Percentiles rank a stretch among this genome's conserved stretches.
phyloP scores from a whole-genome alignment of 2,888 invertebrate genomes.

The Lasius fuliginosus region DNA sequence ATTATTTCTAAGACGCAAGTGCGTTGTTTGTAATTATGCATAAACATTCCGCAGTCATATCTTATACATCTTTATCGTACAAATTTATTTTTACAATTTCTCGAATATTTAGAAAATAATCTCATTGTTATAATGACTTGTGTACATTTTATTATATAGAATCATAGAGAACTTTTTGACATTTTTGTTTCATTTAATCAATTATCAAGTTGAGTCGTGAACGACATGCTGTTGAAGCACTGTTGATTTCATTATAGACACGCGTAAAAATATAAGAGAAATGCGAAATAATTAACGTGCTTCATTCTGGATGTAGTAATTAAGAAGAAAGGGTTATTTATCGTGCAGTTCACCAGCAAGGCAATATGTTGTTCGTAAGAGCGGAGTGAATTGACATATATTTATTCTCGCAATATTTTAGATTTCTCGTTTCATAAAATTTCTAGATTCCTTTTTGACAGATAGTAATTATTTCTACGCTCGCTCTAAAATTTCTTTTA shows the following conservation, averaged over 20 bases:
- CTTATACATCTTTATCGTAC: neutral
- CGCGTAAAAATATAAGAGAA: neutral
- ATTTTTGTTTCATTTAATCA: neutral
- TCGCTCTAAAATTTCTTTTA: slow-evolving; percentile 54
- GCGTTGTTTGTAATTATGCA: neutral
- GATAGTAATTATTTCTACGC: slow-evolving; percentile 56
- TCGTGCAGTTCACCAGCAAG: slow-evolving; percentile 33
- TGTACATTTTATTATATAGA: neutral
- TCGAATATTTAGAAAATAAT: neutral
- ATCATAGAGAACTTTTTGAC: neutral
- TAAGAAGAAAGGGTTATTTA: slow-evolving; percentile 66
- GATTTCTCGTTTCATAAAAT: slow-evolving; percentile 58
- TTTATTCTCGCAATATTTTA: slow-evolving; percentile 40
- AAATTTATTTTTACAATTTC: neutral
- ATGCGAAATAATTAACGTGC: slow-evolving; percentile 62
- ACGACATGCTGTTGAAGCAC: neutral
- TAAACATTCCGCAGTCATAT: neutral
- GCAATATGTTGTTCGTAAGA: neutral
- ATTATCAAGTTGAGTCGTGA: neutral
- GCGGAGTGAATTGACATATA: neutral
- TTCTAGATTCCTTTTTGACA: slow-evolving; percentile 48
- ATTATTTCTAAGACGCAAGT: neutral
- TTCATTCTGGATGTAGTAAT: slow-evolving; percentile 56
- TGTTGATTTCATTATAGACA: neutral
- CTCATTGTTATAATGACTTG: neutral